These are phyloP conservation scores for Chloroceryle inda DNA, from an alignment of 2,797 vertebrate genomes.

Conservation along the genomic window DNA sequence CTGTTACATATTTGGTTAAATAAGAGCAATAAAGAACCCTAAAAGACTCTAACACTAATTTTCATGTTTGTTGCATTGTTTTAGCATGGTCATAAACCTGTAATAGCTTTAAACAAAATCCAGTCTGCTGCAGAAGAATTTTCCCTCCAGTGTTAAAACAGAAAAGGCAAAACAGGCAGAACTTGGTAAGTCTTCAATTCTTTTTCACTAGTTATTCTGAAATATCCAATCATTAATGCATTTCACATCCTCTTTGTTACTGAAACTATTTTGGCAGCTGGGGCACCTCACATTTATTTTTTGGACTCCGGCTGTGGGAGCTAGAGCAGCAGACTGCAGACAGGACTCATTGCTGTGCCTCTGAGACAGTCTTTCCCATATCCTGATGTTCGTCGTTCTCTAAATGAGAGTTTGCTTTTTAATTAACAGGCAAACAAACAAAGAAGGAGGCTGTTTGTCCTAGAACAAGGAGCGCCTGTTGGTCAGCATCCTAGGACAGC, in stretches of 20 bases:
- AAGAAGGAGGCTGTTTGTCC: constrained; percentile 47
- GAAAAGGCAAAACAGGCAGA: constrained; percentile 29
- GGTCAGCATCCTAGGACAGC: constrained; percentile 26
- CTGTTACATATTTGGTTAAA: constrained; percentile 61
- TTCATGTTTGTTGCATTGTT: constrained; percentile 62
- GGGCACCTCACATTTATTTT: constrained; percentile 22
- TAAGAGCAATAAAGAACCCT: constrained; percentile 60
- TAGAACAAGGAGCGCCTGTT: constrained; percentile 11
- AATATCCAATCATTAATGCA: constrained; percentile 5
- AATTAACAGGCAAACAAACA: constrained; percentile 58
- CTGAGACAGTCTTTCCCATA: constrained; percentile 28
- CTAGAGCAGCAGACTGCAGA: not conserved
- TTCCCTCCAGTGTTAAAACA: constrained; percentile 64
- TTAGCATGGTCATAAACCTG: constrained; percentile 77
- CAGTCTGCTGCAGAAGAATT: constrained; percentile 39
- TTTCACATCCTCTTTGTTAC: not conserved
- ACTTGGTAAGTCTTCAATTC: not conserved
- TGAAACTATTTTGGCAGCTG: constrained; percentile 17
- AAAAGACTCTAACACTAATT: constrained; percentile 62
- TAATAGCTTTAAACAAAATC: constrained; percentile 75
- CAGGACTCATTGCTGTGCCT: not conserved
- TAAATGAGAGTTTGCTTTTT: constrained; percentile 55
- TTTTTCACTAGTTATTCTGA: constrained; percentile 6
- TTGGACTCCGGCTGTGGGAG: constrained; percentile 11
- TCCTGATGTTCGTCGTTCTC: not conserved